These are phyloP conservation scores for Cryptoleucopteryx plumbea DNA, from an alignment of 2,113 vertebrate genomes.

Conservation along the genomic window DNA sequence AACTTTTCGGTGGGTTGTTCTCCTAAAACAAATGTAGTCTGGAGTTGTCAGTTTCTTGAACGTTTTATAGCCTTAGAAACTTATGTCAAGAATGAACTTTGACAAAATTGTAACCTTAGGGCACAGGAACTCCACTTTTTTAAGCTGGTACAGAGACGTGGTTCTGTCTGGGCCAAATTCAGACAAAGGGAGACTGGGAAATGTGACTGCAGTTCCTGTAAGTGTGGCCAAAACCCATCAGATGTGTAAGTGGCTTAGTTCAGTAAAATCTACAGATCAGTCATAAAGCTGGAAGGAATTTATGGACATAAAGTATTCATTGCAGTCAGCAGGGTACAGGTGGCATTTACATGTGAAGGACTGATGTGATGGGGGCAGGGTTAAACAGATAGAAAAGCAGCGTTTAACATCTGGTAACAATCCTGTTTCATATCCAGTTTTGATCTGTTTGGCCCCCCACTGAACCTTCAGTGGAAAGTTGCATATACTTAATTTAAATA, in stretches of 20 bases:
- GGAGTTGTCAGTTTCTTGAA: not conserved
- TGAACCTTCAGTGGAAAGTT: not conserved
- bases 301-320: not conserved
- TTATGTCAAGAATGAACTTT: not conserved
- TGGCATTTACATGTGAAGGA: not conserved
- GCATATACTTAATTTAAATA: not conserved
- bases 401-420: not conserved
- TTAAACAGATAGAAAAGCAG: not conserved
- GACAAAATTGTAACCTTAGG: not conserved
- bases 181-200: not conserved
- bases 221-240: not conserved
- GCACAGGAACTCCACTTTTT: not conserved
- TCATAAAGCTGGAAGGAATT: not conserved
- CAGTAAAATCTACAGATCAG: not conserved
- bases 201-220: not conserved
- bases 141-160: not conserved
- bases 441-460: not conserved
- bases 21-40: not conserved
- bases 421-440: not conserved
- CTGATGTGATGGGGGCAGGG: not conserved
- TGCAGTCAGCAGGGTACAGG: not conserved
- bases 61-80: not conserved
- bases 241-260: not conserved
- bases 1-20: not conserved
- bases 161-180: not conserved